These are phyloP conservation scores for Tribolium castaneum DNA, from an alignment of 1,140 invertebrate species.

Conservation along the genomic window DNA sequence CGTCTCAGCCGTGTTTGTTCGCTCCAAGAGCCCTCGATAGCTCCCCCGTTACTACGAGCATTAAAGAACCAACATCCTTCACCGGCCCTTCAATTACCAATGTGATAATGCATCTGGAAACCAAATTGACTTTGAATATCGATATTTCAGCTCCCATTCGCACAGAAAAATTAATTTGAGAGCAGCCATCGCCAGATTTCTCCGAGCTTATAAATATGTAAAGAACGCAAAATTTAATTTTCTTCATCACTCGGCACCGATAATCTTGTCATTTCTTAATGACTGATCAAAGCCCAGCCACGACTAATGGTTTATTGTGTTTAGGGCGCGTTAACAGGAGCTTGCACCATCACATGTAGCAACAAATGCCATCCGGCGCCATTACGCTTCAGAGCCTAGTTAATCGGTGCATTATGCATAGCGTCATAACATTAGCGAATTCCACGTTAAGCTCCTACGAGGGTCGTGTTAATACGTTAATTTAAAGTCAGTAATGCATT, in stretches of 20 bases:
- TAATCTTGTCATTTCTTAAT: slow-evolving; percentile 30
- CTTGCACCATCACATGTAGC: neutral
- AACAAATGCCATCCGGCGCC: neutral
- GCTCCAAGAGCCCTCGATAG: slow-evolving; percentile 29
- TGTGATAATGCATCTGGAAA: slow-evolving; percentile 39
- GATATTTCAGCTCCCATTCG: neutral
- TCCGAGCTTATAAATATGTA: slow-evolving; percentile 20
- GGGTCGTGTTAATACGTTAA: slow-evolving; percentile 44
- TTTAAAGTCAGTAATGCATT: slow-evolving; percentile 46
- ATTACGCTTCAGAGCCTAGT: slow-evolving; percentile 34
- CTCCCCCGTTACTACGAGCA: slow-evolving; percentile 38
- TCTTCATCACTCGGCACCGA: slow-evolving; percentile 9
- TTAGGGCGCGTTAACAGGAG: slow-evolving; percentile 5
- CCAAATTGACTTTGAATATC: slow-evolving; percentile 24
- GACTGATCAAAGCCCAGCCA: slow-evolving; percentile 2
- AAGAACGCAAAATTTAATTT: slow-evolving; percentile 23
- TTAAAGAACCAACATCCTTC: slow-evolving; percentile 46
- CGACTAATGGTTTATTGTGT: slow-evolving; percentile 11
- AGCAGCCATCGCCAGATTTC: slow-evolving; percentile 18
- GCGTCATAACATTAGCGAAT: slow-evolving; percentile 43
- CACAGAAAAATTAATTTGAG: slow-evolving; percentile 6
- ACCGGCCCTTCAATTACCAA: slow-evolving; percentile 36
- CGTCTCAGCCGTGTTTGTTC: slow-evolving; percentile 36
- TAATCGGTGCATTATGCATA: slow-evolving; percentile 49
- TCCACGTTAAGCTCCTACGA: slow-evolving; percentile 27